Conservation (phyloP, 2,113 vertebrate genomes). For the Thalassoma bifasciatum region DNA sequence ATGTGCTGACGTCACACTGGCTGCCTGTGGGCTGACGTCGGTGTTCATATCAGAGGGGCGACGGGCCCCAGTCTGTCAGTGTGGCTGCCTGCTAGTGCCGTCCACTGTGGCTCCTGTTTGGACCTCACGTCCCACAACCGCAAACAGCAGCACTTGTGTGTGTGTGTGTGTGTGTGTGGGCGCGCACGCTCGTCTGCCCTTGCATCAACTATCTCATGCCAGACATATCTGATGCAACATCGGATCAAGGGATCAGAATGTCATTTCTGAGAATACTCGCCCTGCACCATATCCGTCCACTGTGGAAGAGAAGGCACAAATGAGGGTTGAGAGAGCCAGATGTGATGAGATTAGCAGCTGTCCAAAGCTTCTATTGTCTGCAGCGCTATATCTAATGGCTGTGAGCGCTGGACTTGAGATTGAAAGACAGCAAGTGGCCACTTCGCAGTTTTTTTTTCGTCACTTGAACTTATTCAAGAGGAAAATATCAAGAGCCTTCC, state of each 20-base stretch:
- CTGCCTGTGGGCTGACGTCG: slow-evolving; percentile 71
- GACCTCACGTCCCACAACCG: slow-evolving; percentile 67
- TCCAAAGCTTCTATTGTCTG: slow-evolving; percentile 32
- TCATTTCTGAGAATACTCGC: slow-evolving; percentile 61
- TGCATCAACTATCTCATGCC: slow-evolving; percentile 58
- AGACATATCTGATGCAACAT: slow-evolving; percentile 65
- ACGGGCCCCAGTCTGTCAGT: slow-evolving; percentile 47
- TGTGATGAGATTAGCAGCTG: slow-evolving; percentile 55
- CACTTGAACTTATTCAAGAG: slow-evolving; percentile 20
- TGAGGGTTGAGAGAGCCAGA: slow-evolving; percentile 54
- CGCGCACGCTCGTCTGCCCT: slow-evolving; percentile 34
- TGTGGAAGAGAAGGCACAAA: slow-evolving; percentile 39
- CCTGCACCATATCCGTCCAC: slow-evolving; percentile 32
- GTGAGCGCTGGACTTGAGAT: slow-evolving; percentile 18
- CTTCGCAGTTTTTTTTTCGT: slow-evolving; percentile 6
- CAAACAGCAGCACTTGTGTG: slow-evolving; percentile 38
- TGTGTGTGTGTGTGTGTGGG: slow-evolving; percentile 27
- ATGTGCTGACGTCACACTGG: slow-evolving; percentile 63
- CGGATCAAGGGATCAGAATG: slow-evolving; percentile 62
- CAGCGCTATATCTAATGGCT: slow-evolving; percentile 20
- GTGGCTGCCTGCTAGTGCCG: slow-evolving; percentile 54
- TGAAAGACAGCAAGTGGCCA: slow-evolving; percentile 2
- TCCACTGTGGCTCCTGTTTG: slow-evolving; percentile 72
- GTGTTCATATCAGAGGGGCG: slow-evolving; percentile 63
- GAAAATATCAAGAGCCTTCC: slow-evolving; percentile 6